Evolutionary conservation across 1,140 invertebrate species (phyloP).

Genomic region (Trichomalopsis sarcophagae): DNA sequence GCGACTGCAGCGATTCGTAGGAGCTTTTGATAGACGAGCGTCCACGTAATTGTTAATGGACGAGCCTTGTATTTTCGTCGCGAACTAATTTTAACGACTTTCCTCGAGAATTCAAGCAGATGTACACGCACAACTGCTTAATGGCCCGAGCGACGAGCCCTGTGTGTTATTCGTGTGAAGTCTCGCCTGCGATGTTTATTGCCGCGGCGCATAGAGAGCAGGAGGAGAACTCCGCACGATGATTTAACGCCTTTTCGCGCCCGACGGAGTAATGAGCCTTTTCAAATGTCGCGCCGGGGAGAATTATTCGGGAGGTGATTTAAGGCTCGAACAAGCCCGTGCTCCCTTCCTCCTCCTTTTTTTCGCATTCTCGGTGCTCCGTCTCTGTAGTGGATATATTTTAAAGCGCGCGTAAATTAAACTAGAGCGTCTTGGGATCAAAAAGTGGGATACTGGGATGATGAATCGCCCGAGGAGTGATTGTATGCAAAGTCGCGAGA

Average conservation of each 20-base stretch:
- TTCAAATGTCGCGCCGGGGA: conserved; percentile 50
- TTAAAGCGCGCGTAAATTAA: conserved; percentile 45
- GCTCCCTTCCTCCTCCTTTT: neutral
- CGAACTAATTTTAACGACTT: neutral
- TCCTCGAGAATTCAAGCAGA: neutral
- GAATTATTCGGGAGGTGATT: conserved; percentile 53
- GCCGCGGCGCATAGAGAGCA: conserved; percentile 17
- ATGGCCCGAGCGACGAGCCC: neutral
- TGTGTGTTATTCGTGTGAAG: neutral
- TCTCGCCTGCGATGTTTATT: neutral
- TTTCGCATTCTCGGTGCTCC: neutral
- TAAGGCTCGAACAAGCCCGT: conserved; percentile 47
- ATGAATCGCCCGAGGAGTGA: neutral
- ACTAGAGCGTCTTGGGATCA: conserved; percentile 25
- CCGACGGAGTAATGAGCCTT: conserved; percentile 55
- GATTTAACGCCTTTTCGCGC: conserved; percentile 55
- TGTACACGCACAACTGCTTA: neutral
- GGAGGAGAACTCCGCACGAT: conserved; percentile 31
- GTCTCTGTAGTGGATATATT: conserved; percentile 19
- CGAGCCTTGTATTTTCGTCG: neutral
- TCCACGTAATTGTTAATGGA: neutral
- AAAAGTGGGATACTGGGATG: neutral
- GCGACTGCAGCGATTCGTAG: neutral
- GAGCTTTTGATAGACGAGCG: neutral
- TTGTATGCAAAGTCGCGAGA: neutral